These are phyloP conservation scores for Callionymus lyra DNA, from an alignment of 2,113 vertebrate genomes.

Conservation along the genomic window DNA sequence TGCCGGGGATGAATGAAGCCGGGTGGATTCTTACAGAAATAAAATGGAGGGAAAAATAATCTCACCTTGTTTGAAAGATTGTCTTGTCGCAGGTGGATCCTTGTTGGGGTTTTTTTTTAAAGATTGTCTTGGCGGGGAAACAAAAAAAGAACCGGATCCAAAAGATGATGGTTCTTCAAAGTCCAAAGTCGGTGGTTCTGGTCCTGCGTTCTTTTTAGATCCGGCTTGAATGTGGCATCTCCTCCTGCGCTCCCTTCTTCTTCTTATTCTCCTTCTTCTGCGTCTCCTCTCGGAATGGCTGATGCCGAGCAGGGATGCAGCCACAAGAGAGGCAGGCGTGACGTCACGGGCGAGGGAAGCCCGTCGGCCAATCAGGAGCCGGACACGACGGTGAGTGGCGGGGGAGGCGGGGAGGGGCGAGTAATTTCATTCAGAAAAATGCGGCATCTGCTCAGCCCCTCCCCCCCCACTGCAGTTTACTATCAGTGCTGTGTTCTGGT, in stretches of 20 bases:
- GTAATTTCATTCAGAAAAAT: conserved; percentile 81
- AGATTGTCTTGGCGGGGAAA: too few species aligned
- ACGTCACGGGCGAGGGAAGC: conserved; percentile 61
- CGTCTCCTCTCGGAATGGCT: conserved; percentile 41
- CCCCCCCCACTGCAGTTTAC: conserved; percentile 73
- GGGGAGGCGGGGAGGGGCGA: conserved; percentile 13
- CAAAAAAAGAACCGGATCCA: too few species aligned
- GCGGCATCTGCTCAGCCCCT: conserved; percentile 65
- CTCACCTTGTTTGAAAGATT: too few species aligned
- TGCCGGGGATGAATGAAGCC: too few species aligned
- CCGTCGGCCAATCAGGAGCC: conserved; percentile 43
- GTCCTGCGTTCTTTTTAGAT: too few species aligned
- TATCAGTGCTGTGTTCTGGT: conserved; percentile 28
- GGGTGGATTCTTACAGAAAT: too few species aligned
- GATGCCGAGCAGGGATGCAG: conserved; percentile 31
- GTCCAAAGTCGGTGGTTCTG: too few species aligned
- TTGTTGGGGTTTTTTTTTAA: too few species aligned
- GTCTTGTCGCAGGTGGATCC: too few species aligned
- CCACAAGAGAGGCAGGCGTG: conserved; percentile 47
- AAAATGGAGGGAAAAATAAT: too few species aligned
- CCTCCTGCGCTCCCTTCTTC: conserved; percentile 3
- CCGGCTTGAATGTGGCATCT: neutral
- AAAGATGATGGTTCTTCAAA: too few species aligned
- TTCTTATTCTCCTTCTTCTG: too few species aligned
- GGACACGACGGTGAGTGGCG: conserved; percentile 23